These are phyloP conservation scores for Stenchaetothrips biformis DNA, from an alignment of 2,888 invertebrate genomes.

Conservation along the genomic window DNA sequence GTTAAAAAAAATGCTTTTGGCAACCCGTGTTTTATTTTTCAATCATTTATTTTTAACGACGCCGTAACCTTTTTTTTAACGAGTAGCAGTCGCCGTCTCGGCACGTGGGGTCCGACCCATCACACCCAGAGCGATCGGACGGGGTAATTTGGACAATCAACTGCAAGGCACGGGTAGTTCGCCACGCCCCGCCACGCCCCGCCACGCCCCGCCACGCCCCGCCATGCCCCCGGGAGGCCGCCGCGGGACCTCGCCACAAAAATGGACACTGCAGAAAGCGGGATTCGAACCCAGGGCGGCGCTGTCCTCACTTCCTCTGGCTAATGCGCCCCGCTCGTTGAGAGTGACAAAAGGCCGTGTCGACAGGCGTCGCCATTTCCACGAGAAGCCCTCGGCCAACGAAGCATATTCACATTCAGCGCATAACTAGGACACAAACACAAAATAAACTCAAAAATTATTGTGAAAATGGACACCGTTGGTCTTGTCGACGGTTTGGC, in stretches of 20 bases:
- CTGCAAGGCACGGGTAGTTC: neutral
- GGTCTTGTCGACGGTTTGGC: no score
- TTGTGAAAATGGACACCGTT: neutral
- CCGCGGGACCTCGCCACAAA: no score
- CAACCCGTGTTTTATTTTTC: neutral
- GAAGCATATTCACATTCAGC: no score
- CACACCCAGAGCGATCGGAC: neutral
- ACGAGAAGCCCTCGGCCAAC: no score
- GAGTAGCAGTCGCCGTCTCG: neutral
- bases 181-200: no score
- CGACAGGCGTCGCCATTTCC: no score
- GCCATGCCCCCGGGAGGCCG: no score
- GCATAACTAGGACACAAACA: neutral
- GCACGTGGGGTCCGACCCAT: conserved; percentile 1
- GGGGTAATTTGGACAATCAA: neutral
- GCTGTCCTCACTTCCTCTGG: no score
- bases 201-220: no score
- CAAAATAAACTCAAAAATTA: neutral
- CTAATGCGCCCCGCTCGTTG: neutral
- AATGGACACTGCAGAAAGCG: no score
- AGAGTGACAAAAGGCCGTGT: neutral
- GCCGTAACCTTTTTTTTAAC: neutral
- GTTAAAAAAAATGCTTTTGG: neutral
- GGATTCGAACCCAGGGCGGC: no score
- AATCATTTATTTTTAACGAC: neutral